phyloP scores from a whole-genome alignment of 2,888 invertebrate species.

The Caradrina clavipalpis region DNA sequence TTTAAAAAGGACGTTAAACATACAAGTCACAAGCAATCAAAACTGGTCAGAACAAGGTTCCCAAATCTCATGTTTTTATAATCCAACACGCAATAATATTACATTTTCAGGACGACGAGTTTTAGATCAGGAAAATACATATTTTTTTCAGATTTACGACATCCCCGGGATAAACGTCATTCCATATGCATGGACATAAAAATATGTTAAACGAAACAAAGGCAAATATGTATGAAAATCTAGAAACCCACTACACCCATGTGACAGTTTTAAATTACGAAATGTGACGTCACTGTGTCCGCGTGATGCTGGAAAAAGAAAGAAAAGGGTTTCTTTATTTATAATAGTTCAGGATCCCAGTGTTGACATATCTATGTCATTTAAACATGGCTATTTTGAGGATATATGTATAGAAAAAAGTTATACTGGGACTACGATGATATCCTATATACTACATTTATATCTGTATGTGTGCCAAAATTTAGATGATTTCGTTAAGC shows the following conservation, averaged over 20 bases:
- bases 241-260: constrained; percentile 27
- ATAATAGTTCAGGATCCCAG: background rate
- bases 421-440: too few species aligned
- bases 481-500: too few species aligned
- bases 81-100: constrained; percentile 17
- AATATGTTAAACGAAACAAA: constrained; percentile 60
- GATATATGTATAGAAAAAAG: too few species aligned
- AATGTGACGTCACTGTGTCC: constrained; percentile 16
- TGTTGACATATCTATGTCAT: too few species aligned
- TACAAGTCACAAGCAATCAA: constrained; percentile 8
- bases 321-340: background rate
- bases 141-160: constrained; percentile 49
- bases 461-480: too few species aligned
- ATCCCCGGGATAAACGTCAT: constrained; percentile 37
- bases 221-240: constrained; percentile 48
- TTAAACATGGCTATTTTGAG: too few species aligned
- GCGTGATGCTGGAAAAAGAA: background rate
- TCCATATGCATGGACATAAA: constrained; percentile 57
- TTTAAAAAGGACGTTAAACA: too few species aligned
- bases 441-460: too few species aligned
- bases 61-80: constrained; percentile 32
- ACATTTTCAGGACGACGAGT: constrained; percentile 15
- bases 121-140: constrained; percentile 32
- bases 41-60: background rate
- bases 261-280: constrained; percentile 39